Conservation (phyloP, 2,888 invertebrate species). For the Panopea generosa region DNA sequence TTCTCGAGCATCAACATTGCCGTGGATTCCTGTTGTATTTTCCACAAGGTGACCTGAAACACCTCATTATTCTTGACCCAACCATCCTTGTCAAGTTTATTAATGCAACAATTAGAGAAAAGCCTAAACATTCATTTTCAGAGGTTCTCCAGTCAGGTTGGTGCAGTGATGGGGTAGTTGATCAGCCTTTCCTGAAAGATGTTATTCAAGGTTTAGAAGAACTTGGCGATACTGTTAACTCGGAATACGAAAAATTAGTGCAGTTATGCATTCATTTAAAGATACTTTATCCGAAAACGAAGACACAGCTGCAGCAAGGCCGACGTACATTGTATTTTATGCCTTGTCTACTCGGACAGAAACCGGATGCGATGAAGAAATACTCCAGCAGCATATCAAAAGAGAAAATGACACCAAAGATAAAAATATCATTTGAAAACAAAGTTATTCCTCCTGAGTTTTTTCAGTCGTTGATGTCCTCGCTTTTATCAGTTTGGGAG, state of each 20-base stretch:
- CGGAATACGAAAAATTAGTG: neutral
- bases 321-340: neutral
- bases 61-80: slow-evolving; percentile 35
- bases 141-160: neutral
- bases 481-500: neutral
- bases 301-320: no score
- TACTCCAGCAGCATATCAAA: no score
- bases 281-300: slow-evolving; percentile 8
- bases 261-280: slow-evolving; percentile 8
- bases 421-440: slow-evolving; percentile 4
- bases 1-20: slow-evolving; percentile 40
- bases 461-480: slow-evolving; percentile 9
- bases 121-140: neutral
- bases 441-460: slow-evolving; percentile 8
- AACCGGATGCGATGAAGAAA: neutral
- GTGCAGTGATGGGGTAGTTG: slow-evolving; percentile 8
- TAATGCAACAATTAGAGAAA: slow-evolving; percentile 17
- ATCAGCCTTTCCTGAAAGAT: slow-evolving; percentile 4
- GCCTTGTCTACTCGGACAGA: slow-evolving; percentile 13
- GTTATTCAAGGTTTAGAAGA: no score
- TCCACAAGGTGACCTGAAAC: slow-evolving; percentile 5
- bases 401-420: neutral
- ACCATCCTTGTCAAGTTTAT: slow-evolving; percentile 25
- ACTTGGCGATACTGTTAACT: no score
- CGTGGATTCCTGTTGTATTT: slow-evolving; percentile 36